These are phyloP conservation scores for Lamellibrachia columna DNA, from an alignment of 2,888 invertebrate genomes.

Conservation along the genomic window DNA sequence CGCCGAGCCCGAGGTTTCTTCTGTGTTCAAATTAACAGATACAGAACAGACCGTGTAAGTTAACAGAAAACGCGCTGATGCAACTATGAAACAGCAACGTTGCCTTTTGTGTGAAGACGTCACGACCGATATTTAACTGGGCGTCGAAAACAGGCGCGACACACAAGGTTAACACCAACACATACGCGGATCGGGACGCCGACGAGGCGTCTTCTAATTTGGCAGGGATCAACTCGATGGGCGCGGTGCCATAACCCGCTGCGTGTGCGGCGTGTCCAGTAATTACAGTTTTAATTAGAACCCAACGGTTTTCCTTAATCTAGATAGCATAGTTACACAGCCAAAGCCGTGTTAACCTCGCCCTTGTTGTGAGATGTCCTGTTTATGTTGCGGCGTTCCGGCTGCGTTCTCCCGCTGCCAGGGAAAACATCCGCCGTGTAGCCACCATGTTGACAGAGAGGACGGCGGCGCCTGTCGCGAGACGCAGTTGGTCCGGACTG, in stretches of 20 bases:
- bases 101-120: neutral
- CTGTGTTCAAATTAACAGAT: neutral
- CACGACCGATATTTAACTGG: neutral
- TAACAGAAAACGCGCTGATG: neutral
- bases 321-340: neutral
- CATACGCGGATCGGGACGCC: neutral
- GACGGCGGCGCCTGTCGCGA: neutral
- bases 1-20: neutral
- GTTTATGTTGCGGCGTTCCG: neutral
- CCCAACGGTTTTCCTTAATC: conserved; percentile 1
- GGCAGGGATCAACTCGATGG: neutral
- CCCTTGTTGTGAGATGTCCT: neutral
- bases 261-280: neutral
- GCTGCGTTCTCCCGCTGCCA: neutral
- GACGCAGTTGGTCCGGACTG: neutral
- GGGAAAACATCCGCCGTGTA: neutral
- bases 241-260: neutral
- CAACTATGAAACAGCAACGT: neutral
- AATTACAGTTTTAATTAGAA: conserved; percentile 12
- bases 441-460: neutral
- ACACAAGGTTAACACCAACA: neutral
- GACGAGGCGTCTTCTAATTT: neutral
- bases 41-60: neutral
- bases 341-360: neutral
- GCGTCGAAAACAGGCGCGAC: neutral